These are phyloP conservation scores for Amblyteles armatorius DNA, from an alignment of 2,888 invertebrate genomes.

Conservation along the genomic window DNA sequence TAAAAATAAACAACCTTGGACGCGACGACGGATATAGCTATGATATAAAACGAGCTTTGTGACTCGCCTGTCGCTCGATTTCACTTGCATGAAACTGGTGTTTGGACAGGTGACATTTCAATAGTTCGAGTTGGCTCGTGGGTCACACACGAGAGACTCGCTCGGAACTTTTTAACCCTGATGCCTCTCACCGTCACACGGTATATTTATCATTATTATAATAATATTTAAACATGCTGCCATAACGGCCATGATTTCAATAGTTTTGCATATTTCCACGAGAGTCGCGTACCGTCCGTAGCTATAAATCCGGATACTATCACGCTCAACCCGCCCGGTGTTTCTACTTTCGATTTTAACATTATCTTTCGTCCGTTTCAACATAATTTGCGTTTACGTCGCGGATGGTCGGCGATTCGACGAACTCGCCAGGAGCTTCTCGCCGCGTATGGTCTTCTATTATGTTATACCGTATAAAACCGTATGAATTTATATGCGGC, in stretches of 20 bases:
- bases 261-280: constrained; percentile 19
- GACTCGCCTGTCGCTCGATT: constrained; percentile 26
- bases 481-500: constrained; percentile 56
- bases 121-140: constrained; percentile 56
- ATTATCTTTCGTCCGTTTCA: constrained; percentile 48
- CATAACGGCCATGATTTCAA: constrained; percentile 15
- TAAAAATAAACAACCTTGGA: constrained; percentile 60
- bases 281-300: not conserved
- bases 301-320: constrained; percentile 9
- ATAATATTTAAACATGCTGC: not conserved
- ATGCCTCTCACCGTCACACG: not conserved
- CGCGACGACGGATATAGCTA: constrained; percentile 34
- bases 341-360: constrained; percentile 61
- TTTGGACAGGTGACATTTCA: constrained; percentile 70
- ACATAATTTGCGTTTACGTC: constrained; percentile 37
- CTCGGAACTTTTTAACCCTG: constrained; percentile 4
- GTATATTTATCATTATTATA: not conserved
- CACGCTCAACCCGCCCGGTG: constrained; percentile 44
- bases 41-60: constrained; percentile 23
- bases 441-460: not conserved
- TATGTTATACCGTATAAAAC: constrained; percentile 22
- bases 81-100: constrained; percentile 63
- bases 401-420: constrained; percentile 15
- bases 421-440: constrained; percentile 36
- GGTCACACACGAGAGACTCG: constrained; percentile 42